Base-by-base conservation (phyloP, 2,113 vertebrate genomes). In the Alouatta palliata region DNA sequence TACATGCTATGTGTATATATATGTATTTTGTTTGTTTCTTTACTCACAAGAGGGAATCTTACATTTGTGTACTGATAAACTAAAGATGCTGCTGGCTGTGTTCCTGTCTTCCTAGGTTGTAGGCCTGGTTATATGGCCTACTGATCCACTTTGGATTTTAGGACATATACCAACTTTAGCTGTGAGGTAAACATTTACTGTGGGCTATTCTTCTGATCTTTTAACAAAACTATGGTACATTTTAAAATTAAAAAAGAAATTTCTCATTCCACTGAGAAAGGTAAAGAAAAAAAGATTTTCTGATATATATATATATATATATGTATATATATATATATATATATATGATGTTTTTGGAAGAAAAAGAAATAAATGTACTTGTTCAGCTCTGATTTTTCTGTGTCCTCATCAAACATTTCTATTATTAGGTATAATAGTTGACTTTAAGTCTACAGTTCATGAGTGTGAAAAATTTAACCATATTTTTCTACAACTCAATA, bases 71-170 rank as follows among this genome's bases (percentile, higher is more conserved):
- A 3, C 56, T 16, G 52, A 30, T 13, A 68, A 17, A 75, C 43
- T 66, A 32, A 93, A 82, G 49, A 40, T 73, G 14, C 64, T 75
- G 37, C 6, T 64, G 12, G 21, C 70, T 37, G 89, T 61, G 66
- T 10, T 47, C 10, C n/a, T 47, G 5, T n/a, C 6, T 70, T 61
- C 45, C 71, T 56, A 71, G 37, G 71, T 14, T 61, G 20, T 73
- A 81, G 8, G 21, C 56, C 8, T 47, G 37, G 30, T n/a, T 30
- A 5, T 35, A 2, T 81, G 73, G 35, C 40, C 71, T 56, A 7
- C 35, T 86, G 49, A 45, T n/a, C 35, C 45, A 37, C 30, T 87
- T 84, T 89, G 83, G 40, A 90, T 84, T 88, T 98, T 95, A 96
- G 49, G 43, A 64, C 13, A 30, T 52, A 23, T 5, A 27, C 30